Evolutionary conservation across 1,140 invertebrate species (phyloP), one percentile per base, ranked within the genome.

Genomic region (Procambarus clarkii): DNA sequence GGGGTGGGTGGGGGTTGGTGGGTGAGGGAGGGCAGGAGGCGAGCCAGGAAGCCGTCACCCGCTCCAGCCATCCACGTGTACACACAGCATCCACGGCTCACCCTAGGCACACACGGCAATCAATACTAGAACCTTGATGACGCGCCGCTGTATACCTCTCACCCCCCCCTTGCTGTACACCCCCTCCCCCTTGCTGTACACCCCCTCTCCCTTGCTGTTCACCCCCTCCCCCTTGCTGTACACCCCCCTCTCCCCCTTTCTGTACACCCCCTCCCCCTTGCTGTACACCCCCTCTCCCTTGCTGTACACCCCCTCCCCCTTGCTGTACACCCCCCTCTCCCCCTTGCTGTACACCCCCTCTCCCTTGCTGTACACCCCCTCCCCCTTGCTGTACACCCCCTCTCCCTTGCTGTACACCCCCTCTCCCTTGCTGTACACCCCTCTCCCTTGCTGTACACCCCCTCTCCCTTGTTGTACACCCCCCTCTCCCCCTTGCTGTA

Each of bases 71-170:
- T 80, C 78, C 78, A 81, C 34, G 48, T 58, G 44, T 64, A n/a
- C 24, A 18, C 46, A 2, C 77, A 88, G 7, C 86, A 80, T 69
- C 88, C 69, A 50, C 24, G 54, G 64, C 58, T 50, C 48, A 76
- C 88, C 48, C 34, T 21, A 71, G 80, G 81, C 34, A 83, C 87
- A 89, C 46, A 58, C 88, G 50, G 64, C 88, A 90, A 90, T 90
- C 88, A 90, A 90, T 90, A 90, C 81, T 84, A 84, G 74, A 83
- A 84, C 69, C 71, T 54, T 58, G 88, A 83, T 90, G 88, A 90
- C 78, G 88, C 88, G 48, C 69, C 45, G 77, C 46, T 88, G 86
- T 81, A 83, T 46, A 80, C 54, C 34, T 50, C 69, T n/a, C n/a
- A n/a, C 21, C 48, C 46, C 79, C 44, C 82, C 4, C 13, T 50